phyloP scores from a whole-genome alignment of 2,113 vertebrate genomes.

The Typhlomys cinereus region DNA sequence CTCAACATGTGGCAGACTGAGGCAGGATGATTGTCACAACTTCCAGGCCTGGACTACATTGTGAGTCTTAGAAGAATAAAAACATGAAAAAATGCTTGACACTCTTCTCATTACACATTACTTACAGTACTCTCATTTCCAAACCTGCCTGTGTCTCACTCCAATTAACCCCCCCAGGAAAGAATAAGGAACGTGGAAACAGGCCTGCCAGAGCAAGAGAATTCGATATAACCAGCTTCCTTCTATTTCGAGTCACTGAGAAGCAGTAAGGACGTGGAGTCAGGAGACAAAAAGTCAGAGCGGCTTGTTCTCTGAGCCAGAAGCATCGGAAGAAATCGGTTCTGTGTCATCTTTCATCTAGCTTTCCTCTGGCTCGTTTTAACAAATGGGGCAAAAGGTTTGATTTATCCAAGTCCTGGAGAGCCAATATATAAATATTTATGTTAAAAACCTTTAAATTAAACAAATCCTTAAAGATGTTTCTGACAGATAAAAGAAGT shows the following conservation, averaged over 20 bases:
- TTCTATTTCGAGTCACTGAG: slow-evolving; percentile 36
- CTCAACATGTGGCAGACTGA: too few species aligned
- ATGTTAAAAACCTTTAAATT: slow-evolving; percentile 27
- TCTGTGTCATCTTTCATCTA: slow-evolving; percentile 49
- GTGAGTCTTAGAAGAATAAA: neutral
- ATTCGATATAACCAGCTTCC: slow-evolving; percentile 13
- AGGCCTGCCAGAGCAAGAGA: neutral
- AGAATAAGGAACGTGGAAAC: slow-evolving; percentile 11
- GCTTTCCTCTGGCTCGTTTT: slow-evolving; percentile 68
- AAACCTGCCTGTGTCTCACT: neutral
- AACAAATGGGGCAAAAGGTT: neutral
- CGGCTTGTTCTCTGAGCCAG: slow-evolving; percentile 37
- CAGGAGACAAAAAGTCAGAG: slow-evolving; percentile 45
- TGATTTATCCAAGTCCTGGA: slow-evolving; percentile 41
- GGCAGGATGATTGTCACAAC: too few species aligned
- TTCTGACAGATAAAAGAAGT: slow-evolving; percentile 59
- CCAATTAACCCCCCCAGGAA: neutral
- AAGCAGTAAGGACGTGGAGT: neutral
- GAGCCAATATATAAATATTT: slow-evolving; percentile 60
- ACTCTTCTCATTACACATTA: neutral
- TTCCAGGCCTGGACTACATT: neutral
- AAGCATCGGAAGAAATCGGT: slow-evolving; percentile 40
- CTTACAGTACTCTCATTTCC: neutral
- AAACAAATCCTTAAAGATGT: slow-evolving; percentile 29
- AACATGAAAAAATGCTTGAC: neutral